Evolutionary conservation across 2,888 invertebrate species (phyloP).

Genomic region (Erebia ligea): DNA sequence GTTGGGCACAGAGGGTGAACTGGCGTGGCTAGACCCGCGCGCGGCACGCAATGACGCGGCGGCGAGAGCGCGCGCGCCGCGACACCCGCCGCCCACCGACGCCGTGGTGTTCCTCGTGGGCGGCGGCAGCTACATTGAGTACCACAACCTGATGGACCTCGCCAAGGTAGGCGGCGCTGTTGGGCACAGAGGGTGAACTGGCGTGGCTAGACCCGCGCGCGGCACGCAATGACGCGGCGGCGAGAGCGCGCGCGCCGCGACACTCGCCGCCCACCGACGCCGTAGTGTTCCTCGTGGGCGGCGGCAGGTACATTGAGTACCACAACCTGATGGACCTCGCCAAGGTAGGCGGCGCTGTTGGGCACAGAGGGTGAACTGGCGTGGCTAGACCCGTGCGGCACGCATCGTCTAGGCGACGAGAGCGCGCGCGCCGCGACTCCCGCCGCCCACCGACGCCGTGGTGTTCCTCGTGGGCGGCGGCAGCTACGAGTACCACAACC

Average conservation of each 20-base stretch:
- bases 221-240: slow-evolving; percentile 94
- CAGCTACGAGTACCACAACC: slow-evolving; percentile 99
- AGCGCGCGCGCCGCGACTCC: slow-evolving; percentile 83
- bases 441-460: slow-evolving; percentile 93
- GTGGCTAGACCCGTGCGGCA: slow-evolving; percentile 97
- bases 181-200: slow-evolving; percentile 93
- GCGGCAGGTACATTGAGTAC: slow-evolving; percentile 99
- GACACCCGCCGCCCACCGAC: slow-evolving; percentile 89
- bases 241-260: slow-evolving; percentile 83
- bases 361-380: slow-evolving; percentile 92
- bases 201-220: slow-evolving; percentile 96
- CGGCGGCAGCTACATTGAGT: slow-evolving; percentile 99
- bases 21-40: slow-evolving; percentile 94
- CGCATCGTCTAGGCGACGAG: slow-evolving; percentile 92
- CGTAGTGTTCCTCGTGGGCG: slow-evolving; percentile 95
- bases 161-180: slow-evolving; percentile 86
- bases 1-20: slow-evolving; percentile 91
- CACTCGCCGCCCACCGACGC: slow-evolving; percentile 92
- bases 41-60: slow-evolving; percentile 97
- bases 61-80: slow-evolving; percentile 83
- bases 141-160: slow-evolving; percentile 98
- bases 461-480: slow-evolving; percentile 97
- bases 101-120: slow-evolving; percentile 96
- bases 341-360: slow-evolving; percentile 86
- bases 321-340: slow-evolving; percentile 98